phyloP scores from a whole-genome alignment of 2,113 vertebrate genomes.

The Varanus salvator region DNA sequence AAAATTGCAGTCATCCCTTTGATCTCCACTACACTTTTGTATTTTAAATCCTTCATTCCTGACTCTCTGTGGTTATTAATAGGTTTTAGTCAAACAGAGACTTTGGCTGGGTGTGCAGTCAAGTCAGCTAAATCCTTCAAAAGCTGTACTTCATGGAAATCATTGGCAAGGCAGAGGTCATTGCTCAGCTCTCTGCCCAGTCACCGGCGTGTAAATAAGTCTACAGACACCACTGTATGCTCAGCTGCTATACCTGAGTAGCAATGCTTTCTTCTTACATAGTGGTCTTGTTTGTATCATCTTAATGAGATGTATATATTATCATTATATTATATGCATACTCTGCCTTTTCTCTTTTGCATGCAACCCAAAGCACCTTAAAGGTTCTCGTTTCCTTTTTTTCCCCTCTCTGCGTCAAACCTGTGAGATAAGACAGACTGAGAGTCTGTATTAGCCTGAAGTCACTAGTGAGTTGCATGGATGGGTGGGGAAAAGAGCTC shows the following conservation, averaged over 20 bases:
- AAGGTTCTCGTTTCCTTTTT: too few relatives aligned
- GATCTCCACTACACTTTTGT: constrained; percentile 17
- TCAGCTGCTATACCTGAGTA: background rate
- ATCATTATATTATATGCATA: too few relatives aligned
- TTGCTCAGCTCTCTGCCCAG: background rate
- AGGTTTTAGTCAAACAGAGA: constrained; percentile 13
- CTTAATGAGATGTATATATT: background rate
- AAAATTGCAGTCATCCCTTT: background rate
- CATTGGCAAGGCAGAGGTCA: constrained; percentile 14
- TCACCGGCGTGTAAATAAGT: background rate
- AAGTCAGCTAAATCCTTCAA: constrained; percentile 18
- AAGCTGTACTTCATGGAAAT: constrained; percentile 34
- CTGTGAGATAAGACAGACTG: too few relatives aligned
- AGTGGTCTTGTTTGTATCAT: background rate
- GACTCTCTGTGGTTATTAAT: constrained; percentile 16
- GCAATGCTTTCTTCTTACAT: background rate
- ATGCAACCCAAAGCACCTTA: too few relatives aligned
- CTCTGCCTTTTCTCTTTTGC: too few relatives aligned
- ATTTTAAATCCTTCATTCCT: constrained; percentile 22
- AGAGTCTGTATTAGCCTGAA: too few relatives aligned
- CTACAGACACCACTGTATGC: background rate
- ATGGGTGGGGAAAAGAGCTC: too few relatives aligned
- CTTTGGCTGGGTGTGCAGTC: constrained; percentile 12
- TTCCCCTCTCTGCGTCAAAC: too few relatives aligned
- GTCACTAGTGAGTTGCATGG: too few relatives aligned